Percentiles rank a stretch among this genome's conserved stretches.
Conservation (phyloP, 2,888 invertebrate species). For the Troilus luridus region DNA sequence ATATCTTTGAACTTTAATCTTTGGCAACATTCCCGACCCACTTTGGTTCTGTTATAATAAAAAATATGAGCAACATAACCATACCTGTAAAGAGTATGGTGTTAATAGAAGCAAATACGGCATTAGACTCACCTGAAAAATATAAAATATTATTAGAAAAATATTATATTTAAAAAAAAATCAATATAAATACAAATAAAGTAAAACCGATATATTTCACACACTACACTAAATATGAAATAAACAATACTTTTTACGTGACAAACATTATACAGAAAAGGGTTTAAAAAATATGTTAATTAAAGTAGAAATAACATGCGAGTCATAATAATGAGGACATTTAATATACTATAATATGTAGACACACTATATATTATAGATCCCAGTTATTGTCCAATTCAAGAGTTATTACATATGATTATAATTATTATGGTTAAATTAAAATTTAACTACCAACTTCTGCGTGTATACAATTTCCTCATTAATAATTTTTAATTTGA, state of each 20-base stretch:
- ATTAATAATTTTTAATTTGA: not conserved
- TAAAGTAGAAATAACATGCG: not conserved
- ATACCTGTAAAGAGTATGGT: not conserved
- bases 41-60: not conserved
- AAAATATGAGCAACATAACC: not conserved
- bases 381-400: not conserved
- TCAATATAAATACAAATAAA: not conserved
- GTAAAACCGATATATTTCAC: too few species aligned
- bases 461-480: not conserved
- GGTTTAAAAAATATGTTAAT: not conserved
- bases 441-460: not conserved
- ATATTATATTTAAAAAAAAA: too few species aligned
- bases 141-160: not conserved
- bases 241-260: too few species aligned
- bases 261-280: too few species aligned
- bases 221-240: too few species aligned
- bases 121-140: not conserved
- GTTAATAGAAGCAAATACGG: not conserved
- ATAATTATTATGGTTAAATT: too few species aligned
- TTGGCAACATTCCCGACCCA: not conserved
- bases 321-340: not conserved
- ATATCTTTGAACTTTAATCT: slow-evolving; percentile 17
- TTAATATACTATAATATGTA: not conserved
- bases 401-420: too few species aligned
- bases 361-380: not conserved